These are phyloP conservation scores for Lithophane ornitopus DNA, from an alignment of 2,888 invertebrate genomes.

Conservation along the genomic window DNA sequence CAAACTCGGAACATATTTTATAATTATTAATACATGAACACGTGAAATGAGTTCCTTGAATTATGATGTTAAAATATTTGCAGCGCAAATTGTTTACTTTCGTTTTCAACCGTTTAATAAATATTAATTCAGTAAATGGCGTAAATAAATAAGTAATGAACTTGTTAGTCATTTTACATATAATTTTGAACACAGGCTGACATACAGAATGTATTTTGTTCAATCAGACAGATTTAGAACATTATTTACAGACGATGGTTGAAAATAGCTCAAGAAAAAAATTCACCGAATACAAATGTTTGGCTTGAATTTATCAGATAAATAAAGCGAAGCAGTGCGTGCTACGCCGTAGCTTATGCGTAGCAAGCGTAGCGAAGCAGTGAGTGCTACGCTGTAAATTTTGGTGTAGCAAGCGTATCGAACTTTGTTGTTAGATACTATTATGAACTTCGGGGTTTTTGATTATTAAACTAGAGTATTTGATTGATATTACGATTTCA, in stretches of 20 bases:
- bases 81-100: neutral
- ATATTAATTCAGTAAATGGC: slow-evolving; percentile 3
- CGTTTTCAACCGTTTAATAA: neutral
- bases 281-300: neutral
- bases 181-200: neutral
- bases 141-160: neutral
- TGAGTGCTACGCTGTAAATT: slow-evolving; percentile 26
- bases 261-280: neutral
- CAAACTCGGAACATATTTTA: neutral
- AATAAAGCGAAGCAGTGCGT: neutral
- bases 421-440: neutral
- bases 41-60: slow-evolving; percentile 1
- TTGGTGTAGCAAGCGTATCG: slow-evolving; percentile 11
- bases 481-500: neutral
- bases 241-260: neutral
- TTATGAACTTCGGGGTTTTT: neutral
- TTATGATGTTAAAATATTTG: slow-evolving; percentile 17
- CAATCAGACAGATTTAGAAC: neutral
- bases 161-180: neutral
- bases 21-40: slow-evolving; percentile 2
- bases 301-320: neutral
- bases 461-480: neutral
- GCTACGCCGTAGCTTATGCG: neutral
- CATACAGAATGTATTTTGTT: neutral
- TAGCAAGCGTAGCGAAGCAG: slow-evolving; percentile 7